phyloP scores from a whole-genome alignment of 1,140 invertebrate species.

The Copidosoma floridanum region DNA sequence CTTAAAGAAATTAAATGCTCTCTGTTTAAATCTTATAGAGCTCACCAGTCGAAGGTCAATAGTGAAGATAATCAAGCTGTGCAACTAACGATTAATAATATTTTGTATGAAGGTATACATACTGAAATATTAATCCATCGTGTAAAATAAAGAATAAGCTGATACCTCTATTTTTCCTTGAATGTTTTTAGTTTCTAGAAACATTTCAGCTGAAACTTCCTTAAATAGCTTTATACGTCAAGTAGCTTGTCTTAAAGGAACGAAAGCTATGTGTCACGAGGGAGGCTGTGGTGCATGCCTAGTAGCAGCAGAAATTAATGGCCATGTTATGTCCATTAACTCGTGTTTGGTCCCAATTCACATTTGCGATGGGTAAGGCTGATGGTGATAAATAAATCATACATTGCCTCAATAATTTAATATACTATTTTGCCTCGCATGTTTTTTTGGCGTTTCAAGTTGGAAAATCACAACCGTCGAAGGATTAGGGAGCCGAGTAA shows the following conservation, averaged over 20 bases:
- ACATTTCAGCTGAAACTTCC: too few relatives aligned
- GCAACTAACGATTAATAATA: background rate
- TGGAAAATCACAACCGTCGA: slow-evolving; percentile 80
- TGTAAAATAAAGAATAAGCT: too few relatives aligned
- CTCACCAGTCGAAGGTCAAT: background rate
- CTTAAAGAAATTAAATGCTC: too few relatives aligned
- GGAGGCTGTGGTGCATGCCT: slow-evolving; percentile 82
- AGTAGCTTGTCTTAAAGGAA: slow-evolving; percentile 68
- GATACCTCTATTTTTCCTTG: too few relatives aligned
- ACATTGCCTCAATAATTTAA: too few relatives aligned
- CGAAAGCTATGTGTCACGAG: slow-evolving; percentile 79
- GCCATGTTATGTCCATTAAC: slow-evolving; percentile 67
- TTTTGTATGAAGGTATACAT: background rate
- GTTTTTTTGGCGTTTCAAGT: too few relatives aligned
- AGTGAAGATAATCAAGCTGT: background rate
- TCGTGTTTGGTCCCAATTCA: slow-evolving; percentile 56
- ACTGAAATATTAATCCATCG: background rate
- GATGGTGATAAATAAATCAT: background rate
- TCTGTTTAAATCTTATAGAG: background rate
- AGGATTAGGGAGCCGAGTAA: slow-evolving; percentile 68
- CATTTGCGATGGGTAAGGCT: slow-evolving; percentile 58
- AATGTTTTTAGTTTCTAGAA: background rate
- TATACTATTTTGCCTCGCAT: too few relatives aligned
- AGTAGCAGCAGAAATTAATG: slow-evolving; percentile 62
- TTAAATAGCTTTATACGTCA: slow-evolving; percentile 61